Conservation (phyloP, 1,140 invertebrate species). For the Oncopodura yosiiana region DNA sequence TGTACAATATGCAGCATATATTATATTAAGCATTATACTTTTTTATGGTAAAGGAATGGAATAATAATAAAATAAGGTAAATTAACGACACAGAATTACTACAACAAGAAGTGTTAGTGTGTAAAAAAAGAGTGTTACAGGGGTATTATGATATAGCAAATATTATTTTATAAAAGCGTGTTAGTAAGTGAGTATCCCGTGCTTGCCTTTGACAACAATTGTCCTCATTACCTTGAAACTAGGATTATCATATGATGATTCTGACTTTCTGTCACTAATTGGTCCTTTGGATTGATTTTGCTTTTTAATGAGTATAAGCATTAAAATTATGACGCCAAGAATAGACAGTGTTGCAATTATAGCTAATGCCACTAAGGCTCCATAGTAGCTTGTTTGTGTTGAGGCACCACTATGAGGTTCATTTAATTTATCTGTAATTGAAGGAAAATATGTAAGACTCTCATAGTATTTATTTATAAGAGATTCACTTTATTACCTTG, state of each 20-base stretch:
- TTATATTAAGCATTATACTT: background rate
- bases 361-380: constrained; percentile 72
- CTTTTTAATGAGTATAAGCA: constrained; percentile 66
- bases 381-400: constrained; percentile 61
- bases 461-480: no score
- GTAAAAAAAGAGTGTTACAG: background rate
- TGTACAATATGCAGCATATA: background rate
- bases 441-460: background rate
- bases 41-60: no score
- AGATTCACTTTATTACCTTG: constrained; percentile 34
- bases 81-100: background rate
- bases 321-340: constrained; percentile 63
- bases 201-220: background rate
- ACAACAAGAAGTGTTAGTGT: background rate
- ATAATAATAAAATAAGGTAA: background rate
- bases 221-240: constrained; percentile 71
- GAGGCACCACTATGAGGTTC: constrained; percentile 12
- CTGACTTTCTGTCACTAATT: constrained; percentile 45
- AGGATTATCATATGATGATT: constrained; percentile 80
- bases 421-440: constrained; percentile 2
- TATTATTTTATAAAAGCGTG: background rate
- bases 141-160: background rate
- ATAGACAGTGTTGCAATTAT: constrained; percentile 74
- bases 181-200: no score
- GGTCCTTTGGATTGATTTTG: constrained; percentile 52